Evolutionary conservation across 2,888 invertebrate genomes (phyloP).

Genomic region (Pseudococcus jackbeardsleyi): DNA sequence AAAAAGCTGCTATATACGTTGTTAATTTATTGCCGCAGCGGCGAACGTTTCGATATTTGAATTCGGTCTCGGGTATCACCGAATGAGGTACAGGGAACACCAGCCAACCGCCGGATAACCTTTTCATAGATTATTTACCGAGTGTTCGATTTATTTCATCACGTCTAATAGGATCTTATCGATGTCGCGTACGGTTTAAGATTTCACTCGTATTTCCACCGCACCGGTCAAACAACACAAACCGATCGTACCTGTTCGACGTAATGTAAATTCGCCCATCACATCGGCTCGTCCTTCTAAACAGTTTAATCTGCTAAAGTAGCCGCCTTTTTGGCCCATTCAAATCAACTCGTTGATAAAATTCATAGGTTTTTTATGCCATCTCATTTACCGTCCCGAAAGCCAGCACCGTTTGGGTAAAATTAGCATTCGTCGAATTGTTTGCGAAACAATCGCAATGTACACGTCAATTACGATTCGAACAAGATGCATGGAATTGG

Average conservation of each 20-base stretch:
- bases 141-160: constrained; percentile 30
- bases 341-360: background rate
- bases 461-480: constrained; percentile 12
- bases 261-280: background rate
- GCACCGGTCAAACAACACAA: background rate
- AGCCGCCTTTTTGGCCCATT: background rate
- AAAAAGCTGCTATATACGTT: constrained; percentile 30
- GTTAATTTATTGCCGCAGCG: background rate
- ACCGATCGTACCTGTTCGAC: background rate
- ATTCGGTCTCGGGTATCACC: background rate
- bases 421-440: constrained; percentile 12
- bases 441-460: constrained; percentile 5
- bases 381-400: background rate
- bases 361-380: background rate
- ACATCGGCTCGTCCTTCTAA: background rate
- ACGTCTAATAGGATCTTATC: constrained; percentile 37
- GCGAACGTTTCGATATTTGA: constrained; percentile 18
- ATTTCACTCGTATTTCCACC: background rate
- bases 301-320: constrained; percentile 14
- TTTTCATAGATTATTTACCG: constrained; percentile 43
- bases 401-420: background rate
- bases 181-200: background rate
- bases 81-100: background rate
- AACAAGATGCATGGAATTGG: background rate
- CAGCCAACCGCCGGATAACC: constrained; percentile 1